Conservation (phyloP, 1,140 invertebrate genomes). For the Periplaneta americana region DNA sequence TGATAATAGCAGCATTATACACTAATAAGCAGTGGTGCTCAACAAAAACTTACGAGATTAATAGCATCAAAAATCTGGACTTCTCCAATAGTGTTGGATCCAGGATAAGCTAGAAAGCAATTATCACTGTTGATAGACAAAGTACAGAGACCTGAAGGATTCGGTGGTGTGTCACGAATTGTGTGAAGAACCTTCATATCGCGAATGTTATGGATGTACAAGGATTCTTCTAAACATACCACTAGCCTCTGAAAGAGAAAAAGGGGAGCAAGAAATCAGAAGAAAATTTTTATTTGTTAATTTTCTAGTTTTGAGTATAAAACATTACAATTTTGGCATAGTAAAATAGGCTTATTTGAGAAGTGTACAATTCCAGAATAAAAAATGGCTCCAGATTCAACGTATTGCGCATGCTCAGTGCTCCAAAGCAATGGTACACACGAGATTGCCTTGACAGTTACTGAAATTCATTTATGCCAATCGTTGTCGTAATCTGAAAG, state of each 20-base stretch:
- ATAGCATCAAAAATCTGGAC: conserved; percentile 98
- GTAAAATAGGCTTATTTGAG: no score
- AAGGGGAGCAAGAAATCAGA: conserved; percentile 12
- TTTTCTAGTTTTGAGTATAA: no score
- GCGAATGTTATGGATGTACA: conserved; percentile 98
- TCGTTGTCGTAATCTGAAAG: no score
- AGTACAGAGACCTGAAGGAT: conserved; percentile 87
- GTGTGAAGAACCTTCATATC: conserved; percentile 99
- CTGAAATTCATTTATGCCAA: no score
- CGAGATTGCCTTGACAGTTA: no score
- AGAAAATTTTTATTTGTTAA: not conserved
- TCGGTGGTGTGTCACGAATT: conserved; percentile 95
- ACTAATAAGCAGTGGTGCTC: no score
- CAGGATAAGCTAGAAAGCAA: conserved; percentile 96
- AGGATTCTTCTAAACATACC: conserved; percentile 94
- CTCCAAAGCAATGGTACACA: no score
- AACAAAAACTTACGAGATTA: conserved; percentile 67
- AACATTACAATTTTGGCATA: no score
- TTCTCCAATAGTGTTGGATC: conserved; percentile 87
- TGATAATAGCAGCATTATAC: no score
- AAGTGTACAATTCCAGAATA: no score
- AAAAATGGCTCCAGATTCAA: no score
- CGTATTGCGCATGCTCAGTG: no score
- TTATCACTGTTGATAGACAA: conserved; percentile 83
- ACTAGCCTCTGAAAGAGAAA: conserved; percentile 73